Evolutionary conservation across 2,888 invertebrate species (phyloP).

Genomic region (Meta bourneti): DNA sequence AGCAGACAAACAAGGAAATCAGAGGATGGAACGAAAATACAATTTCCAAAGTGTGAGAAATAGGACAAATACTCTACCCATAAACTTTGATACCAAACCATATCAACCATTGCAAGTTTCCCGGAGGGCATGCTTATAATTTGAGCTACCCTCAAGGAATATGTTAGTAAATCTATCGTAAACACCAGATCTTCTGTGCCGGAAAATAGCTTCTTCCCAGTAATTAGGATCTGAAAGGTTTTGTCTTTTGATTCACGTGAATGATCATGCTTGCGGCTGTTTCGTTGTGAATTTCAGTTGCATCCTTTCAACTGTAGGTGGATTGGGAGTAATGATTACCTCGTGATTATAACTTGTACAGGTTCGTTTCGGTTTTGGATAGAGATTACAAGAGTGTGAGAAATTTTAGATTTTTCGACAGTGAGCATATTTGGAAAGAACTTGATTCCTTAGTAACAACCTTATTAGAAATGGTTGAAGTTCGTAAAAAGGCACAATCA

Average conservation of each 20-base stretch:
- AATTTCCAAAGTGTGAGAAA: neutral
- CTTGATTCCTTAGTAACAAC: too few species aligned
- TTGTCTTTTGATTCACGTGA: neutral
- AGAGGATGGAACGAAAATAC: neutral
- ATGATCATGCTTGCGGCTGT: neutral
- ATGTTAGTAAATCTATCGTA: neutral
- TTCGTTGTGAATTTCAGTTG: neutral
- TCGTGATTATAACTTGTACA: too few species aligned
- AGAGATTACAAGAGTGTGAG: too few species aligned
- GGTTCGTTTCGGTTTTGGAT: too few species aligned
- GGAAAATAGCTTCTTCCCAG: constrained; percentile 36
- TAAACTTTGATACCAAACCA: neutral
- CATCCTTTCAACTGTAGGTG: neutral
- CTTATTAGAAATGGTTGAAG: too few species aligned
- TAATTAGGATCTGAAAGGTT: constrained; percentile 10
- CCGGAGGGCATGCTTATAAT: neutral
- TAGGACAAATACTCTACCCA: neutral
- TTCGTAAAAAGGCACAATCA: too few species aligned
- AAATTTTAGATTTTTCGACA: too few species aligned
- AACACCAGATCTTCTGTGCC: neutral
- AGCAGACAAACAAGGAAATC: neutral
- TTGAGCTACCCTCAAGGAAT: neutral
- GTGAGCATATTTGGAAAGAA: too few species aligned
- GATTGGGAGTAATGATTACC: neutral
- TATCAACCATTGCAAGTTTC: neutral